phyloP scores from a whole-genome alignment of 2,888 invertebrate genomes.

The Platypus cylindrus region DNA sequence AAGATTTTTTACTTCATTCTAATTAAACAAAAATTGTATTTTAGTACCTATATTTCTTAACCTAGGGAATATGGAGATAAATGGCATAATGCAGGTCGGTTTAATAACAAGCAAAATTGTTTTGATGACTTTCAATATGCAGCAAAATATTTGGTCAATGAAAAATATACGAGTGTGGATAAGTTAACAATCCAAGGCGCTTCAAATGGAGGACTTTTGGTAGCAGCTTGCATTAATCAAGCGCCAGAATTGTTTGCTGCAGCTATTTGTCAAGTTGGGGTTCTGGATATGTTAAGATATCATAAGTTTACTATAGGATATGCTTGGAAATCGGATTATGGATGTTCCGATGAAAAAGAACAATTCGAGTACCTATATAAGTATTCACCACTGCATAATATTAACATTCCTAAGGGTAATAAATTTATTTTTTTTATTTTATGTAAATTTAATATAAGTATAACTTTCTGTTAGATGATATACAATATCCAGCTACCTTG shows the following conservation, averaged over 20 bases:
- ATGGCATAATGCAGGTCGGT: constrained; percentile 90
- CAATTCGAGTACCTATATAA: constrained; percentile 76
- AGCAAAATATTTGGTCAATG: constrained; percentile 71
- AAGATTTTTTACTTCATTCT: constrained; percentile 25
- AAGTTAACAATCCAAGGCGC: constrained; percentile 85
- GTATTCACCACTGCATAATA: constrained; percentile 92
- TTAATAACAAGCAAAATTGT: constrained; percentile 89
- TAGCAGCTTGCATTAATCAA: constrained; percentile 90
- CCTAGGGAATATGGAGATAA: constrained; percentile 93
- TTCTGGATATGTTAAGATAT: constrained; percentile 93
- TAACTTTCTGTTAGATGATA: constrained; percentile 23
- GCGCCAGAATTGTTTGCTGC: constrained; percentile 89
- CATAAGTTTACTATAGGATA: constrained; percentile 97
- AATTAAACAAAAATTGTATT: too few species aligned
- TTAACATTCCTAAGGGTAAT: constrained; percentile 47
- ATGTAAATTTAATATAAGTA: neutral
- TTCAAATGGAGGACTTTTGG: constrained; percentile 94
- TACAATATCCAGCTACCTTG: constrained; percentile 82
- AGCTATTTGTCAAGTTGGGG: constrained; percentile 88
- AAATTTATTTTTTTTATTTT: neutral
- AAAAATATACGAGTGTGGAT: constrained; percentile 63
- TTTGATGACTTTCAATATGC: constrained; percentile 94
- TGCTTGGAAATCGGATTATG: constrained; percentile 94
- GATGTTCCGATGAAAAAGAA: constrained; percentile 72
- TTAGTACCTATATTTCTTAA: constrained; percentile 9